Evolutionary conservation across 1,140 invertebrate genomes (phyloP).

Genomic region (Metaphire vulgaris): DNA sequence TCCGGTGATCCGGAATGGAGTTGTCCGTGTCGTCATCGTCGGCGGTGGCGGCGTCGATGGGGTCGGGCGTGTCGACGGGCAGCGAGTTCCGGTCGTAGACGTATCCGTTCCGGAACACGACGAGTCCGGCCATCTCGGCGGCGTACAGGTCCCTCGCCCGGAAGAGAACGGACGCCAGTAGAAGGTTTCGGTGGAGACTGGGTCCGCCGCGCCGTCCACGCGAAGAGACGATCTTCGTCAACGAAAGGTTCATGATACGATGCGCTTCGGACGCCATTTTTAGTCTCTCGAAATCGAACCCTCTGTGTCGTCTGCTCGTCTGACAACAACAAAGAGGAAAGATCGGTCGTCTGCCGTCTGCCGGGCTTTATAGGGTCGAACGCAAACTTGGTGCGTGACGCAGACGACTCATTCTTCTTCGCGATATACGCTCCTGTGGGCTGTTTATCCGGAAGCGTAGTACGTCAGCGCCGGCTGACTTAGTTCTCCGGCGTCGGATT

Average conservation of each 20-base stretch:
- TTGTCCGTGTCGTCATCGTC: no score
- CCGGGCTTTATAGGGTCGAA: no score
- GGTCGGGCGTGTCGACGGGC: not conserved
- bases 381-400: no score
- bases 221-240: slow-evolving; percentile 63
- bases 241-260: slow-evolving; percentile 60
- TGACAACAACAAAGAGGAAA: no score
- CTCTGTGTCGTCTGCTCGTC: no score
- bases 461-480: not conserved
- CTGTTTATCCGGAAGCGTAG: no score
- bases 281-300: no score
- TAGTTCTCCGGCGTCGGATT: not conserved
- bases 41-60: no score
- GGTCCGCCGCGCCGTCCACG: slow-evolving; percentile 59
- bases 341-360: no score
- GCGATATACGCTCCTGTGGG: no score
- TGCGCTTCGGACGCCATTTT: slow-evolving; percentile 59
- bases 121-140: slow-evolving; percentile 57
- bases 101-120: slow-evolving; percentile 2
- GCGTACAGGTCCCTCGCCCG: slow-evolving; percentile 63
- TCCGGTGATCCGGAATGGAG: not conserved
- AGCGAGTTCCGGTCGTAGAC: not conserved
- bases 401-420: no score
- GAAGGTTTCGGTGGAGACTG: slow-evolving; percentile 62
- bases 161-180: slow-evolving; percentile 63